These are phyloP conservation scores for Drosophila melanica DNA, from an alignment of 1,140 invertebrate genomes.

Conservation along the genomic window DNA sequence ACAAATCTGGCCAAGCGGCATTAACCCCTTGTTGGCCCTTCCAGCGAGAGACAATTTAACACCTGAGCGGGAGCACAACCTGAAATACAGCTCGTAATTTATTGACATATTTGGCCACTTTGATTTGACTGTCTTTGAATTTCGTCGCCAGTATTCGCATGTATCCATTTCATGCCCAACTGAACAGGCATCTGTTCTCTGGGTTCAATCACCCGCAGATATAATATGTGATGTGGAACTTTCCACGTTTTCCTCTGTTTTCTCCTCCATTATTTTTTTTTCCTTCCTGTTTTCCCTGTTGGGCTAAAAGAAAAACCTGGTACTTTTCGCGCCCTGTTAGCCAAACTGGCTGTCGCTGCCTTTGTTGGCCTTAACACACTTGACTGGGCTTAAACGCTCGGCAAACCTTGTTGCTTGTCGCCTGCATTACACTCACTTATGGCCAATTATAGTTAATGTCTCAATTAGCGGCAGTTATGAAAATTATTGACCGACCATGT, in stretches of 20 bases:
- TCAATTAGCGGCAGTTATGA: conserved; percentile 80
- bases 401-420: conserved; percentile 42
- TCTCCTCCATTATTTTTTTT: neutral
- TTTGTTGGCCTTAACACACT: conserved; percentile 67
- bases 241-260: conserved; percentile 16
- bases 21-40: conserved; percentile 49
- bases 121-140: conserved; percentile 52
- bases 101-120: conserved; percentile 72
- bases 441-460: conserved; percentile 77
- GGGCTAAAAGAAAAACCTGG: conserved; percentile 22
- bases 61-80: conserved; percentile 54
- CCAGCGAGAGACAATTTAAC: conserved; percentile 65
- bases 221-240: conserved; percentile 30
- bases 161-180: conserved; percentile 63
- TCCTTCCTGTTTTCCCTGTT: conserved; percentile 24
- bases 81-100: conserved; percentile 59
- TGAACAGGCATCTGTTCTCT: conserved; percentile 48
- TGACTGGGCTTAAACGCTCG: conserved; percentile 49
- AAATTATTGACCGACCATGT: conserved; percentile 72
- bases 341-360: conserved; percentile 37
- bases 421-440: conserved; percentile 72
- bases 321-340: conserved; percentile 42
- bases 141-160: conserved; percentile 1
- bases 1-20: conserved; percentile 53
- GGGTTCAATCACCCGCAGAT: conserved; percentile 51